Base-by-base conservation (phyloP, 2,888 invertebrate species). In the Acleris laterana region DNA sequence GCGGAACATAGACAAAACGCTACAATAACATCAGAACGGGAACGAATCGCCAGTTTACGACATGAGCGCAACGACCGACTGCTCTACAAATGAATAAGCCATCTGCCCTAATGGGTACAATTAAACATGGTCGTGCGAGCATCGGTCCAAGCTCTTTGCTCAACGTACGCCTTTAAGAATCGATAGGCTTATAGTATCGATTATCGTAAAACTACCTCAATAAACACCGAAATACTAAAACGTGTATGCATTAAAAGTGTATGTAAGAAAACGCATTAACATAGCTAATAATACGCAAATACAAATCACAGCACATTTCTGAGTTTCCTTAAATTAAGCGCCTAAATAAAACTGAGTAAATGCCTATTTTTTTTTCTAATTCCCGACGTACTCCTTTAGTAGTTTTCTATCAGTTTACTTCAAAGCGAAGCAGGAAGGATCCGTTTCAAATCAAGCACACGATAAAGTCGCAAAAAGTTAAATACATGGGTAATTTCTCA, bases 61-160 rank as follows among this genome's bases (percentile, higher is more conserved):
- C 90, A 87, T 84, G 87, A 89, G 85, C 88, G 83, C 90, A 87
- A 88, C 90, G 90, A 88, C 87, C 91, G 89, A 90, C 79, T 92
- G 91, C 89, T 92, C 91, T 92, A 93, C 92, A 92, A 92, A 92
- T 93, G 93, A 92, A 92, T 92, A 93, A 92, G 93, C 92, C 91
- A 93, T 93, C 92, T 91, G 91, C 87, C 89, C 90, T 91, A 92
- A 93, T 93, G 87, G 93, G 83, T 79, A 85, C 92, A 92, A 92
- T 93, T 92, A 93, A 93, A 91, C 91, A 90, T 88, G 88, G 84
- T 85, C 84, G 87, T 84, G 82, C 81, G 81, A 81, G 81, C 78
- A 76, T 74, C 73, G 74, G 69, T 75, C 71, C 78, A 77, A 78
- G 77, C 79, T 76, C 76, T 75, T 88, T 83, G 82, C 81, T 80